These are phyloP conservation scores for Sylvietta virens DNA, from an alignment of 2,113 vertebrate species.

Conservation along the genomic window DNA sequence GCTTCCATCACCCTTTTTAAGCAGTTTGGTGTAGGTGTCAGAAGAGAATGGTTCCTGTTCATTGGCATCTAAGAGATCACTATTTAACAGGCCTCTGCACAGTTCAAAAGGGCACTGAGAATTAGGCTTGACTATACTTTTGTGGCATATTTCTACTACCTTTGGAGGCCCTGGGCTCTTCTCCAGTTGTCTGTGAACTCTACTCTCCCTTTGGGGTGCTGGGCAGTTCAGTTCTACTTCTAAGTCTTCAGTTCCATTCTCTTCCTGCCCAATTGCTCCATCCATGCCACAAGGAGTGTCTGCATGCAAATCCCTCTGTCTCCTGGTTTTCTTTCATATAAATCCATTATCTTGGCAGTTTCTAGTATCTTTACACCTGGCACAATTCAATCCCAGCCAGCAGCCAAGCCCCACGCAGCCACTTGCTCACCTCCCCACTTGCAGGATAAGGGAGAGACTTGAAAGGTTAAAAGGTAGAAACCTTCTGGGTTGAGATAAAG, in stretches of 20 bases:
- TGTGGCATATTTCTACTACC: background rate
- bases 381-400: background rate
- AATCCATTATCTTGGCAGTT: background rate
- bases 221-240: background rate
- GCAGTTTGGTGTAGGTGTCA: background rate
- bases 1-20: background rate
- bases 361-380: background rate
- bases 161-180: background rate
- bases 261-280: background rate
- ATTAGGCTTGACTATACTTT: background rate
- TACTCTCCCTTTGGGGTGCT: background rate
- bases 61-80: background rate
- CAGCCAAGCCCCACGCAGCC: background rate
- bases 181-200: background rate
- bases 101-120: background rate
- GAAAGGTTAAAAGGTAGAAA: background rate
- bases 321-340: background rate
- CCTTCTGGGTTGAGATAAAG: fast-evolving
- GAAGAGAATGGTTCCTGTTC: background rate
- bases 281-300: background rate
- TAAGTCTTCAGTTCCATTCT: background rate
- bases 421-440: background rate
- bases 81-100: background rate
- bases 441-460: background rate
- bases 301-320: background rate